phyloP scores from a whole-genome alignment of 2,797 vertebrate species.

The Spheniscus humboldti region DNA sequence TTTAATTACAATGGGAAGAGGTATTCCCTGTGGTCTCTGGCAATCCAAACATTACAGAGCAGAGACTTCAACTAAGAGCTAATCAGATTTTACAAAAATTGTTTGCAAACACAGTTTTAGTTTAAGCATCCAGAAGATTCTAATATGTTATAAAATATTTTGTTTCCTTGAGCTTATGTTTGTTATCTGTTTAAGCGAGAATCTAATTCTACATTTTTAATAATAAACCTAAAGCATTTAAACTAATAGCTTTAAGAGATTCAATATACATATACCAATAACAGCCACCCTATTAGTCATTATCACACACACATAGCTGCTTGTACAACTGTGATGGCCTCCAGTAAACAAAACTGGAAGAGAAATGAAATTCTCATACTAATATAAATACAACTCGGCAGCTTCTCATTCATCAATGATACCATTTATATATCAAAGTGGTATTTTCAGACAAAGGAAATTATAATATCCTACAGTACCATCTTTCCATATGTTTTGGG shows the following conservation, averaged over 20 bases:
- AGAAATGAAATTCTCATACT: not conserved
- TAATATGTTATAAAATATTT: not conserved
- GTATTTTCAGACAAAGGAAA: conserved; percentile 26
- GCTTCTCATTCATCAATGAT: not conserved
- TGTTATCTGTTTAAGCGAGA: not conserved
- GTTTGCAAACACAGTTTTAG: not conserved
- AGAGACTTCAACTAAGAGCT: not conserved
- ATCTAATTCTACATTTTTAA: conserved; percentile 8
- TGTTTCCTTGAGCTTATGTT: conserved; percentile 4
- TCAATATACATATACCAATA: not conserved
- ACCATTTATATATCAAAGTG: conserved; percentile 16
- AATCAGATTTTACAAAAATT: not conserved
- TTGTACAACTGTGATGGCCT: not conserved
- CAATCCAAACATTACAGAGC: not conserved
- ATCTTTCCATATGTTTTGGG: not conserved
- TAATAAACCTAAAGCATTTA: conserved; percentile 7
- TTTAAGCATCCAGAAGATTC: not conserved
- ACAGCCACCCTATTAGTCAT: not conserved
- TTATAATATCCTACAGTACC: not conserved
- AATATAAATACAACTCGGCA: not conserved
- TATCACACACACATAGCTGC: not conserved
- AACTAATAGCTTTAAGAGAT: conserved; percentile 7
- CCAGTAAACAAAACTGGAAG: conserved; percentile 22
- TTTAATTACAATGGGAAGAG: not conserved
- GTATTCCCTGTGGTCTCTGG: not conserved